Conservation (phyloP, 2,797 vertebrate genomes). For the Chaenodraco wilsoni region DNA sequence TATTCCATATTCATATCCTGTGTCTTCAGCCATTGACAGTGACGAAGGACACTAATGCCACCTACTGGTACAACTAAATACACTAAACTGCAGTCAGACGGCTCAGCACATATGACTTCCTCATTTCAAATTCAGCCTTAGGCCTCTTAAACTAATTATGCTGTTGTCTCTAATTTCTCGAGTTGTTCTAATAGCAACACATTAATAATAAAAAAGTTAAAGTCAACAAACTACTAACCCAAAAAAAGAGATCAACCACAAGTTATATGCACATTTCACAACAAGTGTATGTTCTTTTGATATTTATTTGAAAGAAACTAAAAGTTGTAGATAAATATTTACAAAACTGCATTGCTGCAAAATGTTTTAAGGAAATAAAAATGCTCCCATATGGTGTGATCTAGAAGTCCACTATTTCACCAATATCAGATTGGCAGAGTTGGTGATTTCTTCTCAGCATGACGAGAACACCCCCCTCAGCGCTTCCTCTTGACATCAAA, state of each 20-base stretch:
- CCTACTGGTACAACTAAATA: constrained; percentile 77
- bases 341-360: constrained; percentile 46
- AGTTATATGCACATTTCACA: not conserved
- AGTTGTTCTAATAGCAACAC: not conserved
- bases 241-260: not conserved
- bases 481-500: constrained; percentile 92
- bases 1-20: not conserved
- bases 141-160: not conserved
- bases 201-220: not conserved
- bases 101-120: not conserved
- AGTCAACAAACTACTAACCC: not conserved
- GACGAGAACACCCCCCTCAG: constrained; percentile 60
- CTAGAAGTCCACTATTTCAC: constrained; percentile 17
- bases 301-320: constrained; percentile 62
- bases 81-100: not conserved
- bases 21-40: not conserved
- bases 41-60: constrained; percentile 82
- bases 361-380: not conserved
- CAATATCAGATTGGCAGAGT: not conserved
- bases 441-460: constrained; percentile 11
- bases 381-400: not conserved
- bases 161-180: accelerated
- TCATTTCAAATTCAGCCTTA: not conserved
- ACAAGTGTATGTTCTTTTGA: not conserved
- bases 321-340: constrained; percentile 61